Conservation (phyloP, 1,140 invertebrate genomes). For the Pogonognathellus flavescens region DNA sequence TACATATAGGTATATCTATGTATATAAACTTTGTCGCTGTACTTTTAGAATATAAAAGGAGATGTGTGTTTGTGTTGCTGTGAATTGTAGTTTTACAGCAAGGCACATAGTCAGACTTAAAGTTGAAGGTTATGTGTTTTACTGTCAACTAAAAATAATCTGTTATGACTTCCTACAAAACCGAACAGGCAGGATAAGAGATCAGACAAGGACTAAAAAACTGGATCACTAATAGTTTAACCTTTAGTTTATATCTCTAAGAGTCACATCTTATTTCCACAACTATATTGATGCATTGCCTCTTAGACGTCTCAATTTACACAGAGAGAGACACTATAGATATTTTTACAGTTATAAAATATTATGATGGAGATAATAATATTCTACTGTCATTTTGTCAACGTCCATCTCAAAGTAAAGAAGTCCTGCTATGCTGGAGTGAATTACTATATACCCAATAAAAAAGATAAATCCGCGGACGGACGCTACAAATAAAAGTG, state of each 20-base stretch:
- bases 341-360: too few species aligned
- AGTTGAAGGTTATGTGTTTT: slow-evolving; percentile 39
- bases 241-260: background rate
- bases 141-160: slow-evolving; percentile 42
- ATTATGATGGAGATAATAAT: background rate
- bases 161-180: slow-evolving; percentile 43
- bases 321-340: background rate
- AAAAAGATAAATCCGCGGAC: background rate
- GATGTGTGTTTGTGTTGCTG: too few species aligned
- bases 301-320: background rate
- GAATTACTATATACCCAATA: background rate
- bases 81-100: too few species aligned
- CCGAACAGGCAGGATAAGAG: background rate
- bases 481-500: background rate
- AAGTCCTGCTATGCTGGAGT: background rate
- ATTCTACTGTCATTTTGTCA: background rate
- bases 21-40: too few species aligned
- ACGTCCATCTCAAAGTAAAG: background rate
- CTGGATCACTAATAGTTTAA: slow-evolving; percentile 11
- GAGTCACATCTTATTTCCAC: background rate
- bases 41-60: too few species aligned
- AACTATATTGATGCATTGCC: background rate
- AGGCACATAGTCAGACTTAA: background rate
- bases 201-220: slow-evolving; percentile 38
- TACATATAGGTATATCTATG: too few species aligned